phyloP scores from a whole-genome alignment of 2,797 vertebrate genomes.

The Simalia tracyae region DNA sequence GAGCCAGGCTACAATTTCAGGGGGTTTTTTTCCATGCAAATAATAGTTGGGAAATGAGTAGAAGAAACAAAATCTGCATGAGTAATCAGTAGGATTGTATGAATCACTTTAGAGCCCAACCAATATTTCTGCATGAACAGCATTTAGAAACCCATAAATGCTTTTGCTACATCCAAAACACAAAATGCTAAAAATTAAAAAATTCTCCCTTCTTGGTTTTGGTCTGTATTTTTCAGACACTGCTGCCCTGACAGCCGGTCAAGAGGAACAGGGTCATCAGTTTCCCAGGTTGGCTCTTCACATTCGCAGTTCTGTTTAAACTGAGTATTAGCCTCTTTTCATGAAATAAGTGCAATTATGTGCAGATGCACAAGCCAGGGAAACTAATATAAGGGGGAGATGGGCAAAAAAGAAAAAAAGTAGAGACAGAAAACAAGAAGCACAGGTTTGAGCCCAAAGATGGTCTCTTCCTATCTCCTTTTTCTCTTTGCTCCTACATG shows the following conservation, averaged over 20 bases:
- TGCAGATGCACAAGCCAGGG: not conserved
- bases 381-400: not conserved
- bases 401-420: not conserved
- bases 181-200: not conserved
- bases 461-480: not conserved
- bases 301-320: not conserved
- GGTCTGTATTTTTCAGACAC: not conserved
- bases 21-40: not conserved
- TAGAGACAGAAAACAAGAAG: not conserved
- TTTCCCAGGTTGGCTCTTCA: not conserved
- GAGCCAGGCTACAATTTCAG: not conserved
- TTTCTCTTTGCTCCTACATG: not conserved
- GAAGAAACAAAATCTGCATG: not conserved
- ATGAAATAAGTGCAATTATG: not conserved
- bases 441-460: not conserved
- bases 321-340: not conserved
- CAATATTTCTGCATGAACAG: conserved; percentile 6
- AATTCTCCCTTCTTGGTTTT: not conserved
- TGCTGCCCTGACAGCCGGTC: not conserved
- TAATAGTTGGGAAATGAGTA: not conserved
- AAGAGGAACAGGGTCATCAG: not conserved
- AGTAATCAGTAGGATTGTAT: not conserved
- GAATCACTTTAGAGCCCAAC: not conserved
- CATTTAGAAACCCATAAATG: not conserved
- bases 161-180: too few relatives aligned